These are phyloP conservation scores for Helicoverpa armigera DNA, from an alignment of 1,140 invertebrate species.

Conservation along the genomic window DNA sequence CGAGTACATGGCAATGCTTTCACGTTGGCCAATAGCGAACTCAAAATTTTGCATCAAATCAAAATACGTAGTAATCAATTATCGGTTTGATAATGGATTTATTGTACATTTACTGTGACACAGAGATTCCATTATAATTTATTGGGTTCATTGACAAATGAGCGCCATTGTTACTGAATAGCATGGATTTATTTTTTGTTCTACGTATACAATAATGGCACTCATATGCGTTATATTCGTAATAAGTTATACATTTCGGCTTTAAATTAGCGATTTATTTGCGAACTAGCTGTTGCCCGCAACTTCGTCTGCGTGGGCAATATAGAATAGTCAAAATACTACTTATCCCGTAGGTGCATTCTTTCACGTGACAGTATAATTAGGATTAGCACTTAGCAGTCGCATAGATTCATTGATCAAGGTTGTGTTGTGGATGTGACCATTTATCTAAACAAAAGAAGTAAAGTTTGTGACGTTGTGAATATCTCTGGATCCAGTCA, in stretches of 20 bases:
- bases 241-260: background rate
- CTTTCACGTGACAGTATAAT: too few species aligned
- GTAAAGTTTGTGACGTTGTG: too few species aligned
- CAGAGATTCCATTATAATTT: slow-evolving; percentile 40
- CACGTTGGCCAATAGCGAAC: slow-evolving; percentile 11
- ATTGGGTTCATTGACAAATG: slow-evolving; percentile 37
- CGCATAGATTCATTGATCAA: too few species aligned
- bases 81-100: slow-evolving; percentile 35
- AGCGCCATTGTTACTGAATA: slow-evolving; percentile 13
- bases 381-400: too few species aligned
- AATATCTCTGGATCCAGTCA: too few species aligned
- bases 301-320: too few species aligned
- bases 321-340: too few species aligned
- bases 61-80: slow-evolving; percentile 36
- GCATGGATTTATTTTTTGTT: background rate
- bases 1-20: slow-evolving; percentile 48
- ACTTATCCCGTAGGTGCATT: too few species aligned
- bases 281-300: too few species aligned
- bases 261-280: background rate
- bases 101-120: slow-evolving; percentile 25
- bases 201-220: background rate
- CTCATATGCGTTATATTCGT: background rate
- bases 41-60: slow-evolving; percentile 46
- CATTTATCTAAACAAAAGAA: too few species aligned
- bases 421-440: too few species aligned